Evolutionary conservation across 2,888 invertebrate species (phyloP).

Genomic region (Philonicus albiceps): DNA sequence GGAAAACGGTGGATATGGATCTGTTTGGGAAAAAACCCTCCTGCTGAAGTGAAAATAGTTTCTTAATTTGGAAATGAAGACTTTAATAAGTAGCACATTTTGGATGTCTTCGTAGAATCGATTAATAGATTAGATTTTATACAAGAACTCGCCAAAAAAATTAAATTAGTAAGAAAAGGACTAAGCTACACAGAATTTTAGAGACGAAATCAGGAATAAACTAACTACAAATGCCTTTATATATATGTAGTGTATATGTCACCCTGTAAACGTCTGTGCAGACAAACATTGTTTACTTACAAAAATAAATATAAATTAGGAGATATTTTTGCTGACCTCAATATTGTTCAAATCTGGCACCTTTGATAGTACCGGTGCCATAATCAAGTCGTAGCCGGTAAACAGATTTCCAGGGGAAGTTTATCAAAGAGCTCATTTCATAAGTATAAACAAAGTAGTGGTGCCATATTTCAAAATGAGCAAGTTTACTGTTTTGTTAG

Average conservation of each 20-base stretch:
- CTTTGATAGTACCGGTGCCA: not conserved
- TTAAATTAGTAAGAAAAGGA: too few relatives aligned
- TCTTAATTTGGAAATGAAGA: too few relatives aligned
- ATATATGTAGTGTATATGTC: not conserved
- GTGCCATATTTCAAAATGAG: conserved; percentile 37
- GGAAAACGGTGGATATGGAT: too few relatives aligned
- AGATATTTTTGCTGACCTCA: not conserved
- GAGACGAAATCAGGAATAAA: too few relatives aligned
- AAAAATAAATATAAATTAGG: not conserved
- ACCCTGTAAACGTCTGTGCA: not conserved
- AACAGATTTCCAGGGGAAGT: conserved; percentile 35
- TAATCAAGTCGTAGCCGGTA: conserved; percentile 22
- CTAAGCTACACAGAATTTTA: too few relatives aligned
- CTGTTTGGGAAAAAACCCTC: too few relatives aligned
- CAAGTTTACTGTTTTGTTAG: conserved; percentile 37
- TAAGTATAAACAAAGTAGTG: conserved; percentile 42
- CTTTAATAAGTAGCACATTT: too few relatives aligned
- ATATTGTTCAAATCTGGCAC: not conserved
- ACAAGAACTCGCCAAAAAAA: too few relatives aligned
- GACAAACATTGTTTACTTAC: not conserved
- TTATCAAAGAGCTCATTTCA: conserved; percentile 43
- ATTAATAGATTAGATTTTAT: too few relatives aligned
- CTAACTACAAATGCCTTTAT: too few relatives aligned
- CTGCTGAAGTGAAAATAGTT: too few relatives aligned
- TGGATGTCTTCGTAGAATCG: too few relatives aligned